Evolutionary conservation across 2,888 invertebrate genomes (phyloP).

Genomic region (Dusona sp.): DNA sequence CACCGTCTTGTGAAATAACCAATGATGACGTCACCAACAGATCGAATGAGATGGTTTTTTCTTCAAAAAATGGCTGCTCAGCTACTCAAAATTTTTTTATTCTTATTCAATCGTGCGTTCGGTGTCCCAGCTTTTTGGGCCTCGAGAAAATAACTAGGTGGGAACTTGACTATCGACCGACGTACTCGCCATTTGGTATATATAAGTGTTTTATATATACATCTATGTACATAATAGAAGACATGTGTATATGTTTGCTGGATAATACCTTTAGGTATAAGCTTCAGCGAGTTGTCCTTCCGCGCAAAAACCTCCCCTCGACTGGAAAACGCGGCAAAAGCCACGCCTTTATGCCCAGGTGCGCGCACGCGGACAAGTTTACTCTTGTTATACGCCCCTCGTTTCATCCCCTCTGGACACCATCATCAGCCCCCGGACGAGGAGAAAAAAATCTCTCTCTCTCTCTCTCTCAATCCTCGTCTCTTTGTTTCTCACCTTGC

Average conservation of each 20-base stretch:
- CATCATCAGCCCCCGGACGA: constrained; percentile 39
- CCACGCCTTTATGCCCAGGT: constrained; percentile 84
- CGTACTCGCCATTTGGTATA: not conserved
- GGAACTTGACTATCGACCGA: constrained; percentile 44
- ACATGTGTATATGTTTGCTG: not conserved
- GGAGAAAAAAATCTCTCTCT: constrained; percentile 16
- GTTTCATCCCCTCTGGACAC: constrained; percentile 41
- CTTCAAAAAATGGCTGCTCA: not conserved
- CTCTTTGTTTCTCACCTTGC: not conserved
- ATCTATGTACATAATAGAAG: not conserved
- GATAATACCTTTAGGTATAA: constrained; percentile 23
- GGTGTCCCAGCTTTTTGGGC: not conserved
- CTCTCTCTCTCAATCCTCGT: not conserved
- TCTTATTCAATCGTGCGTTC: not conserved
- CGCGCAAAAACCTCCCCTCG: constrained; percentile 59
- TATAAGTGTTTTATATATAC: not conserved
- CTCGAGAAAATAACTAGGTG: constrained; percentile 7
- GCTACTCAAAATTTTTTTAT: not conserved
- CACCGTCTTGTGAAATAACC: not conserved
- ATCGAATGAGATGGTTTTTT: not conserved
- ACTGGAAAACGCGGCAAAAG: constrained; percentile 73
- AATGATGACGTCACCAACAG: no score
- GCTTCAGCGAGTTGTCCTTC: constrained; percentile 52
- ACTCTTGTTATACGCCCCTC: constrained; percentile 56
- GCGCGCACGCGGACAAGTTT: constrained; percentile 75